Conservation (phyloP, 2,797 vertebrate species). For the Craterocephalus amniculus region DNA sequence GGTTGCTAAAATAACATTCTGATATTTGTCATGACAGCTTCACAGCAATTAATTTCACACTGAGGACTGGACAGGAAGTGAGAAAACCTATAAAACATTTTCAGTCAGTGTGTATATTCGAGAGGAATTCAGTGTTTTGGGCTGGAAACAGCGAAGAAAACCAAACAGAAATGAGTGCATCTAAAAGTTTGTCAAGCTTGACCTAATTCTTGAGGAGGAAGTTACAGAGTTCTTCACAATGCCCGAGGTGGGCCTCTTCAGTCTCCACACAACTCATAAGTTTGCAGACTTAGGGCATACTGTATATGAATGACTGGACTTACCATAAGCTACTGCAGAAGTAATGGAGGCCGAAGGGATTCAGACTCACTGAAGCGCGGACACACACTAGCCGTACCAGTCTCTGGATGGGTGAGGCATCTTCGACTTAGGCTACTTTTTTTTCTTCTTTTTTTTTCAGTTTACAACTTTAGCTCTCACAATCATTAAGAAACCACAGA, state of each 20-base stretch:
- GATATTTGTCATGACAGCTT: slow-evolving; percentile 64
- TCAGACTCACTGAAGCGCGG: slow-evolving; percentile 72
- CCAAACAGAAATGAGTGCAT: slow-evolving; percentile 31
- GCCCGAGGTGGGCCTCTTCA: slow-evolving; percentile 63
- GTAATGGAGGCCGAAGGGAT: slow-evolving; percentile 68
- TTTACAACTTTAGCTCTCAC: slow-evolving; percentile 36
- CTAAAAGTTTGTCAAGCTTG: slow-evolving; percentile 68
- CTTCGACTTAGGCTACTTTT: slow-evolving; percentile 24
- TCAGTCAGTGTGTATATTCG: neutral
- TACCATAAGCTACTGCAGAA: slow-evolving; percentile 53
- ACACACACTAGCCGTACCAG: slow-evolving; percentile 50
- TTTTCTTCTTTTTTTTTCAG: slow-evolving; percentile 10
- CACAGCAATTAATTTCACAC: slow-evolving; percentile 66
- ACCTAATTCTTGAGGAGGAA: slow-evolving; percentile 68
- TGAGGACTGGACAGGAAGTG: slow-evolving; percentile 38
- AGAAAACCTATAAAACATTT: slow-evolving; percentile 22
- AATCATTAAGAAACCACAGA: slow-evolving; percentile 20
- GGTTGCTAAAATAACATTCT: slow-evolving; percentile 64
- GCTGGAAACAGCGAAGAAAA: slow-evolving; percentile 1
- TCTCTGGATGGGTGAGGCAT: slow-evolving; percentile 40
- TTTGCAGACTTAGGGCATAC: slow-evolving; percentile 30
- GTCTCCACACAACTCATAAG: slow-evolving; percentile 65
- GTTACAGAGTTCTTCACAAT: slow-evolving; percentile 68
- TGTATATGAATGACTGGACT: slow-evolving; percentile 42
- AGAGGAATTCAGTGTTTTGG: neutral